phyloP scores from a whole-genome alignment of 1,140 invertebrate species.

The Bombus superbus region DNA sequence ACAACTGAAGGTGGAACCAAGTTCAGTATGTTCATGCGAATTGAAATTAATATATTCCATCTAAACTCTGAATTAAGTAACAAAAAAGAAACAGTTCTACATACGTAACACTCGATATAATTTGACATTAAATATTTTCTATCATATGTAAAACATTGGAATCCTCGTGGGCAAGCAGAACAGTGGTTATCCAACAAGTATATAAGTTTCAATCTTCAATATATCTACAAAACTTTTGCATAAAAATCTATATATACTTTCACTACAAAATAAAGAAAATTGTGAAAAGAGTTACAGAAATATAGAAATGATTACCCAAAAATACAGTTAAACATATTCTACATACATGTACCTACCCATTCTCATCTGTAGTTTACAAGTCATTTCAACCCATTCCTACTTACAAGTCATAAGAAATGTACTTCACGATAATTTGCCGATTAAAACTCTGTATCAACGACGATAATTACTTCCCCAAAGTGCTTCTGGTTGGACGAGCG shows the following conservation, averaged over 20 bases:
- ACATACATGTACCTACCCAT: not conserved
- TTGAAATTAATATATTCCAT: not conserved
- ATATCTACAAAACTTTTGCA: too few species aligned
- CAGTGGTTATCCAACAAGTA: too few species aligned
- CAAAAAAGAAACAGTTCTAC: too few species aligned
- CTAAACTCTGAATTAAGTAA: too few species aligned
- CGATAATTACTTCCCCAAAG: conserved; percentile 46
- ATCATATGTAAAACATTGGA: fast-evolving
- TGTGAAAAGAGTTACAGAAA: fast-evolving
- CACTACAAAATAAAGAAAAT: fast-evolving
- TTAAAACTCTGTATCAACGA: conserved; percentile 41
- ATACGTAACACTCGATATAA: too few species aligned
- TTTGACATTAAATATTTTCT: too few species aligned
- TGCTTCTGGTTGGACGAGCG: conserved; percentile 20
- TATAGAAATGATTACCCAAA: too few species aligned
- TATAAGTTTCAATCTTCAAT: fast-evolving
- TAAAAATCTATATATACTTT: fast-evolving
- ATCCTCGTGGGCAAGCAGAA: fast-evolving
- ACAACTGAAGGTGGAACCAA: not conserved
- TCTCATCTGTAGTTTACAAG: not conserved
- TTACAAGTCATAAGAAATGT: not conserved
- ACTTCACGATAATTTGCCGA: not conserved
- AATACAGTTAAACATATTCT: too few species aligned
- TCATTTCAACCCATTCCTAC: not conserved
- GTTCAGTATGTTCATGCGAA: not conserved